Evolutionary conservation across 2,797 vertebrate genomes (phyloP), one percentile per base, ranked within the genome.

Genomic region (Novumbra hubbsi): DNA sequence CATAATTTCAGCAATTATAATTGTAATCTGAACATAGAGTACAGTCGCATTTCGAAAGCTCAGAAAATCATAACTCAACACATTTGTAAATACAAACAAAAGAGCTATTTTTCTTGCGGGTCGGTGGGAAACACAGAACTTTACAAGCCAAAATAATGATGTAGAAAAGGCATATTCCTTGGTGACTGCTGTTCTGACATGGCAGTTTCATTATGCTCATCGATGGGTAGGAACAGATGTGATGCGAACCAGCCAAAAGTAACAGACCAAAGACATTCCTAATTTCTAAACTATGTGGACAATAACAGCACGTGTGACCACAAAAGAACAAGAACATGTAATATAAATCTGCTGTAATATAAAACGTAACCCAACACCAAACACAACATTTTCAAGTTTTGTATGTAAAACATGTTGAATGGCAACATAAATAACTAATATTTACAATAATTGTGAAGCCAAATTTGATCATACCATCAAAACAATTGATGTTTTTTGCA

Each of bases 1-100:
- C 88, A 88, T 89, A 68, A 88, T 85, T 84, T 84, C 84, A 89
- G 85, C 86, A 89, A 78, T 80, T 71, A 80, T 79, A 84, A 74
- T 71, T 66, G 79, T 70, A 73, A 79, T 90, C 85, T 88, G 77
- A 85, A 90, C 81, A 88, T 85, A 84, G 70, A 87, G 88, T 92
- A 92, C 88, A 92, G 89, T 90, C 85, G 28, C 84, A 78, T 78
- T 87, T 73, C 68, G 57, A 73, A 77, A 73, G 87, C 70, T 77
- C 76, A 78, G 82, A 30, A 84, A 87, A 87, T 66, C 64, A 67
- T 34, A 15, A 70, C 16, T 75, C 75, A 80, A 34, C 21, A 24
- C 77, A 71, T 84, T 21, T 48, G 21, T 50, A 50, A 83, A 28
- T 78, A 78, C 60, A 69, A 81, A 82, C 73, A 77, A 84, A 60